Percentiles rank a stretch among this genome's conserved stretches.
phyloP scores from a whole-genome alignment of 1,140 invertebrate species.

The Drosophila auraria region DNA sequence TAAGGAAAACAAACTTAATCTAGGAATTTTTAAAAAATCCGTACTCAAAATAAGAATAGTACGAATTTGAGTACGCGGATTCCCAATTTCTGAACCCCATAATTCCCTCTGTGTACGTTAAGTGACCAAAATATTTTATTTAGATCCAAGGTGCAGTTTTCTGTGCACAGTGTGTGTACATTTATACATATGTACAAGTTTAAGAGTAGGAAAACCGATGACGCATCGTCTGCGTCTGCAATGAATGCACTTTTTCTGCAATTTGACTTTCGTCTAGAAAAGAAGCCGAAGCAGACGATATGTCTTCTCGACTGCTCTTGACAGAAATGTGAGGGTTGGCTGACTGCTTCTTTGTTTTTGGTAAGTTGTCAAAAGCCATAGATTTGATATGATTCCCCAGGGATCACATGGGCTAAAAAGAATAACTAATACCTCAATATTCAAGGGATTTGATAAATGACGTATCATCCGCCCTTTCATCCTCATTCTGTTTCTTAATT shows the following conservation, averaged over 20 bases:
- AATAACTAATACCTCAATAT: constrained; percentile 21
- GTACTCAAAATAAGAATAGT: too few species aligned
- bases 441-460: constrained; percentile 19
- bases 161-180: not conserved
- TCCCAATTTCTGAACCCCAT: too few species aligned
- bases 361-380: constrained; percentile 26
- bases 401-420: not conserved
- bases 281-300: constrained; percentile 60
- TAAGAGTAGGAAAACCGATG: constrained; percentile 54
- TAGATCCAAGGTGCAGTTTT: not conserved
- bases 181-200: constrained; percentile 6
- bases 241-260: constrained; percentile 63
- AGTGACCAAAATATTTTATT: not conserved
- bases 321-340: constrained; percentile 15
- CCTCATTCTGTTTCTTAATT: constrained; percentile 32
- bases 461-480: constrained; percentile 27
- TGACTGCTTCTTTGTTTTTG: constrained; percentile 24
- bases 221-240: constrained; percentile 77
- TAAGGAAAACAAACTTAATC: too few species aligned
- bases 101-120: not conserved
- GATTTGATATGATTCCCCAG: not conserved
- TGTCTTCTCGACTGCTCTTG: constrained; percentile 47
- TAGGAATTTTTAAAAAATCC: too few species aligned
- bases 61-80: too few species aligned
- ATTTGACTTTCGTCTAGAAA: constrained; percentile 42